phyloP scores from a whole-genome alignment of 2,888 invertebrate genomes.

The Ferdinandea cuprea region DNA sequence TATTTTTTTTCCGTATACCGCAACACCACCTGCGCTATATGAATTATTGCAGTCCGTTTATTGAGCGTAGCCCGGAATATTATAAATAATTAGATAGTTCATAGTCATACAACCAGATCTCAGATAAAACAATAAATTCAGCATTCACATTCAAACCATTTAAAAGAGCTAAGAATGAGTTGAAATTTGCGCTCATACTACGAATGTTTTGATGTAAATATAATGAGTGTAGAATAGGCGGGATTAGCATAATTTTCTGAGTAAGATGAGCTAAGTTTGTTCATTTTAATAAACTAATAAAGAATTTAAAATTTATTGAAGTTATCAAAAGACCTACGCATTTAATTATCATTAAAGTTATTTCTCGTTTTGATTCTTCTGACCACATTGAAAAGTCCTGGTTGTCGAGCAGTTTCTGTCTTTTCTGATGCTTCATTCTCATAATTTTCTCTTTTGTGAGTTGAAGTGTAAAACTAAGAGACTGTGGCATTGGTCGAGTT shows the following conservation, averaged over 20 bases:
- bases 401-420: slow-evolving; percentile 21
- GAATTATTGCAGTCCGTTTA: slow-evolving; percentile 15
- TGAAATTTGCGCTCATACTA: slow-evolving; percentile 38
- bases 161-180: slow-evolving; percentile 18
- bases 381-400: slow-evolving; percentile 15
- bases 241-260: slow-evolving; percentile 8
- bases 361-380: slow-evolving; percentile 13
- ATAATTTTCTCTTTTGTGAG: no score
- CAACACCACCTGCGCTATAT: slow-evolving; percentile 22
- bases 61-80: background rate
- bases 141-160: slow-evolving; percentile 1
- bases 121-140: slow-evolving; percentile 21
- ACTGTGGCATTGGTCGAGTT: background rate
- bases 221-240: slow-evolving; percentile 2
- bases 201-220: slow-evolving; percentile 46
- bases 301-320: slow-evolving; percentile 14
- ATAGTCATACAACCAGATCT: slow-evolving; percentile 29
- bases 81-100: slow-evolving; percentile 19
- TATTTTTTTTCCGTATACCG: slow-evolving; percentile 8
- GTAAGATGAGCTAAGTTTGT: background rate
- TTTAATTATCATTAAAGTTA: slow-evolving; percentile 14
- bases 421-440: no score
- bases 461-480: background rate
- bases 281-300: background rate
- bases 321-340: slow-evolving; percentile 37